A percentile compares a stretch with the other conserved stretches of the same genome.
Evolutionary conservation across 2,888 invertebrate genomes (phyloP).

Genomic region (Clunio marinus): DNA sequence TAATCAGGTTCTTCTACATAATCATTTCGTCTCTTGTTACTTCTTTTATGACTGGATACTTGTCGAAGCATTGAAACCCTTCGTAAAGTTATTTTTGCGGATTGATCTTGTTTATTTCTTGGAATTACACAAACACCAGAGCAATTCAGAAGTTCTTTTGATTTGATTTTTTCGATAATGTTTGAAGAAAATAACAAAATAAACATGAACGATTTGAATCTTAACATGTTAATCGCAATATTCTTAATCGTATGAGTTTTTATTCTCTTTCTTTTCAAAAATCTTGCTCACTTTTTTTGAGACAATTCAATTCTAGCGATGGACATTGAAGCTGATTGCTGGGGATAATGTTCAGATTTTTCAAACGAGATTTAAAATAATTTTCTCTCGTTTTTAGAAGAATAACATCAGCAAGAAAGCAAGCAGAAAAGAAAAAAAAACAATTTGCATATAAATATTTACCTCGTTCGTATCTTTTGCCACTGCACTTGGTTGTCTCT

Average conservation of each 20-base stretch:
- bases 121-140: neutral
- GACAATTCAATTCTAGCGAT: neutral
- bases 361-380: neutral
- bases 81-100: no score
- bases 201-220: no score
- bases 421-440: neutral
- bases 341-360: constrained; percentile 18
- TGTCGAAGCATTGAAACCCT: no score
- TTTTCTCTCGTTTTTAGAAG: neutral
- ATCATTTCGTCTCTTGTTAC: no score
- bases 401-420: neutral
- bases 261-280: neutral
- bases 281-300: neutral
- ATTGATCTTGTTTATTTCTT: constrained; percentile 19
- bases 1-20: constrained; percentile 31
- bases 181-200: neutral
- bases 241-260: neutral
- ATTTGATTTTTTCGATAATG: constrained; percentile 30
- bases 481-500: neutral
- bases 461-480: constrained; percentile 25
- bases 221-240: constrained; percentile 9
- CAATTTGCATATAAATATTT: constrained; percentile 38
- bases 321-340: neutral
- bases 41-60: neutral
- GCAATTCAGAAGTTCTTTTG: constrained; percentile 18